Evolutionary conservation across 2,888 invertebrate genomes (phyloP).

Genomic region (Drosophila mimica): DNA sequence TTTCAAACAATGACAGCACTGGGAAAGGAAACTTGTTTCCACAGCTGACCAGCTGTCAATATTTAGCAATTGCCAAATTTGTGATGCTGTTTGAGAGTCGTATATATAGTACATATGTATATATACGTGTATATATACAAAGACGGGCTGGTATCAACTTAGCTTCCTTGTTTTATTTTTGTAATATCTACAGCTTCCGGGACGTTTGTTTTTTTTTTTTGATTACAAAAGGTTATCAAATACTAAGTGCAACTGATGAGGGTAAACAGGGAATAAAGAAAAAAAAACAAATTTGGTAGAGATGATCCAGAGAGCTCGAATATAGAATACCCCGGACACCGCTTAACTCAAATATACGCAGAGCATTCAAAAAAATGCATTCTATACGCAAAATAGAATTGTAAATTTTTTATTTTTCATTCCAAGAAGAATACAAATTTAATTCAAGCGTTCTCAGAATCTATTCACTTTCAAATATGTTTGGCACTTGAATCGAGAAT

Average conservation of each 20-base stretch:
- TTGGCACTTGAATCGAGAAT: not conserved
- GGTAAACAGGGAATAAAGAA: not conserved
- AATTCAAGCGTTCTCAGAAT: not conserved
- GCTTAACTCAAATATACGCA: not conserved
- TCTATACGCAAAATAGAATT: not conserved
- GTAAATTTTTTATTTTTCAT: not conserved
- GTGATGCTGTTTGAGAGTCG: constrained; percentile 30
- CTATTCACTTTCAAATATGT: not conserved
- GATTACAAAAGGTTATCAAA: constrained; percentile 29
- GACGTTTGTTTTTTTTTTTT: constrained; percentile 11
- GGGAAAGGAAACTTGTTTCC: constrained; percentile 65
- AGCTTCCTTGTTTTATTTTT: constrained; percentile 72
- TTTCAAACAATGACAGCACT: constrained; percentile 2
- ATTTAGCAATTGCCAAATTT: constrained; percentile 60
- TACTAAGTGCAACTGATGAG: constrained; percentile 1
- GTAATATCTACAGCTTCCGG: constrained; percentile 54
- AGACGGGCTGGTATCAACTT: constrained; percentile 44
- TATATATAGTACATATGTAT: not conserved
- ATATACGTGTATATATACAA: constrained; percentile 16
- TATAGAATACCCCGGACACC: not conserved
- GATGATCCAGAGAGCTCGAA: not conserved
- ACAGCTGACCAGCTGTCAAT: constrained; percentile 15
- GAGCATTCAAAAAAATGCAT: not conserved
- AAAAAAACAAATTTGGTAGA: not conserved
- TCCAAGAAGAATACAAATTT: not conserved